These are phyloP conservation scores for Drosophila cardini DNA, from an alignment of 1,140 invertebrate genomes.

Conservation along the genomic window DNA sequence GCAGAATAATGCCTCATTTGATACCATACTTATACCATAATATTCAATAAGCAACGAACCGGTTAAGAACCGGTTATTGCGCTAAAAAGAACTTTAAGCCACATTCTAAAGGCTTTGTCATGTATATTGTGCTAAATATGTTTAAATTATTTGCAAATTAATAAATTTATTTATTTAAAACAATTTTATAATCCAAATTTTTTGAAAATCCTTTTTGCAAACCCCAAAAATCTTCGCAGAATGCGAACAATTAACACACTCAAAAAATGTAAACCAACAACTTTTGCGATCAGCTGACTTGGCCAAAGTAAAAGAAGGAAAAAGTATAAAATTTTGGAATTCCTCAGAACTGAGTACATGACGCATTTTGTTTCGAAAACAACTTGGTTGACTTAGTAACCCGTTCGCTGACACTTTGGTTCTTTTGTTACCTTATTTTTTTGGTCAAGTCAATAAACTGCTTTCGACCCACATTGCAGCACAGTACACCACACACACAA, in stretches of 20 bases:
- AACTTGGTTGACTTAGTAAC: slow-evolving; percentile 65
- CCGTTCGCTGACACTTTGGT: slow-evolving; percentile 40
- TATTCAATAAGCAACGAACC: background rate
- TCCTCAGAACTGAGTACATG: slow-evolving; percentile 37
- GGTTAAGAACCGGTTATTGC: background rate
- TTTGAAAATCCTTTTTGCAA: background rate
- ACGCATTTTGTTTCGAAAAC: slow-evolving; percentile 47
- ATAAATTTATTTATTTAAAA: too few species aligned
- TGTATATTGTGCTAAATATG: too few species aligned
- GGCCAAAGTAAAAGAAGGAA: slow-evolving; percentile 4
- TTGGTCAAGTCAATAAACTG: slow-evolving; percentile 69
- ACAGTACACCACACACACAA: slow-evolving; percentile 11
- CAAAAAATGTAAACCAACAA: background rate
- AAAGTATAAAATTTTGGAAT: slow-evolving; percentile 27
- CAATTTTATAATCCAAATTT: too few species aligned
- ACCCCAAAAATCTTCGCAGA: background rate
- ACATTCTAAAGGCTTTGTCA: too few species aligned
- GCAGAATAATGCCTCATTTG: background rate
- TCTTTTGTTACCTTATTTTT: slow-evolving; percentile 19
- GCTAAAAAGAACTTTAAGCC: too few species aligned
- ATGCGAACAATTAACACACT: slow-evolving; percentile 1
- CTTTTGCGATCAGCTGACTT: slow-evolving; percentile 35
- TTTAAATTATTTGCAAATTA: too few species aligned
- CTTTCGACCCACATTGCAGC: slow-evolving; percentile 68
- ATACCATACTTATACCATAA: background rate